phyloP scores from a whole-genome alignment of 2,113 vertebrate genomes.

The Pyxicephalus adspersus region DNA sequence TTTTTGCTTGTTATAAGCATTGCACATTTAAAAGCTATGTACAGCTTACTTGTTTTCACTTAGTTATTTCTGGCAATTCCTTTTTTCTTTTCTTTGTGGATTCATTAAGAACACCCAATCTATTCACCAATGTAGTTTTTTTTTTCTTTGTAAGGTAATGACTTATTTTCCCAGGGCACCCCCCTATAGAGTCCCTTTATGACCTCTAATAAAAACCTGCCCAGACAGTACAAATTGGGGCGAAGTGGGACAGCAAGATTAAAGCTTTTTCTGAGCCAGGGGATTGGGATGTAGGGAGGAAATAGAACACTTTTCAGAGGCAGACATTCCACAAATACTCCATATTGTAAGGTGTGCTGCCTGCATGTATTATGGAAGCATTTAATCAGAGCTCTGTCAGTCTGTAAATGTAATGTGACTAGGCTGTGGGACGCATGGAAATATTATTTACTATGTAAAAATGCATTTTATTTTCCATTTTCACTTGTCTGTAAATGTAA shows the following conservation, averaged over 20 bases:
- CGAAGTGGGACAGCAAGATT: conserved; percentile 19
- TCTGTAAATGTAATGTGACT: background rate
- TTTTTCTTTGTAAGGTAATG: conserved; percentile 58
- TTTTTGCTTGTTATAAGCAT: conserved; percentile 57
- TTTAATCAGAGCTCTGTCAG: conserved; percentile 6
- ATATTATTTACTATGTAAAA: conserved; percentile 10
- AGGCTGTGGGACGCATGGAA: conserved; percentile 3
- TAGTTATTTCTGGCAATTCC: conserved; percentile 20
- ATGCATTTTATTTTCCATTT: conserved; percentile 3
- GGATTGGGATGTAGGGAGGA: conserved; percentile 51
- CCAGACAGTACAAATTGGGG: conserved; percentile 58
- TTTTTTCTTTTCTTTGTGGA: conserved; percentile 59
- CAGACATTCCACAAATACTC: background rate
- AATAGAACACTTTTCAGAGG: conserved; percentile 28
- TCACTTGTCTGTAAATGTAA: conserved; percentile 2
- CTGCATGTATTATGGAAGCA: conserved; percentile 1
- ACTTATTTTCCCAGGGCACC: conserved; percentile 57
- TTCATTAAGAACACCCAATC: conserved; percentile 66
- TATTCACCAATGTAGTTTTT: conserved; percentile 58
- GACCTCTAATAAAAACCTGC: conserved; percentile 60
- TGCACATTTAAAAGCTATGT: conserved; percentile 59
- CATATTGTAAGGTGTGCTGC: conserved; percentile 20
- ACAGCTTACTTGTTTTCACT: conserved; percentile 60
- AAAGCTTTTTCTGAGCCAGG: conserved; percentile 48
- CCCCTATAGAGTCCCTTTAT: conserved; percentile 61